These are phyloP conservation scores for Limnephilus rhombicus DNA, from an alignment of 2,888 invertebrate genomes.

Conservation along the genomic window DNA sequence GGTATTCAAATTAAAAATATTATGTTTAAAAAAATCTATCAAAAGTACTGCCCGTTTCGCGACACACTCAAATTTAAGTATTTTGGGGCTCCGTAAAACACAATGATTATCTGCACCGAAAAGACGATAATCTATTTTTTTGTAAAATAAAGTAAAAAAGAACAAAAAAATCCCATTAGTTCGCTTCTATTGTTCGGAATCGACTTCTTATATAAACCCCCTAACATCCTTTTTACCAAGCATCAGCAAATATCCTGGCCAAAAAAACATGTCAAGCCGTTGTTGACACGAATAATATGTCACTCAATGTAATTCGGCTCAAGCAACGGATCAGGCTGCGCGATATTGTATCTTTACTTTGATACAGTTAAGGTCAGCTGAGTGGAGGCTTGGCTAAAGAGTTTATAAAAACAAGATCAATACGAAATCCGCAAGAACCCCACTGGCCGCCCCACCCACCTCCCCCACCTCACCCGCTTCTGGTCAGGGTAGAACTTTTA, in stretches of 20 bases:
- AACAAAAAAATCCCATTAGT: not conserved
- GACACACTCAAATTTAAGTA: too few species aligned
- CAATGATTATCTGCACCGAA: not conserved
- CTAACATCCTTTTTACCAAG: too few species aligned
- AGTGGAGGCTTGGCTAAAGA: conserved; percentile 51
- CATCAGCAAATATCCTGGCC: not conserved
- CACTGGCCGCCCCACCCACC: not conserved
- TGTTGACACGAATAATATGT: not conserved
- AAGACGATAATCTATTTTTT: too few species aligned
- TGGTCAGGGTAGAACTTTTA: conserved; percentile 11
- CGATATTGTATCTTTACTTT: not conserved
- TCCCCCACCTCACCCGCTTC: not conserved
- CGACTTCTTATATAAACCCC: too few species aligned
- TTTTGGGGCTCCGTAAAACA: not conserved
- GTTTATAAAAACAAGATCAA: conserved; percentile 59
- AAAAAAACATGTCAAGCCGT: not conserved
- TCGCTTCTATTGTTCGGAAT: not conserved
- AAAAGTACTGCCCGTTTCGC: too few species aligned
- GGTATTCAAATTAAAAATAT: too few species aligned
- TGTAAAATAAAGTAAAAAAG: not conserved
- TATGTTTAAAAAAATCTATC: too few species aligned
- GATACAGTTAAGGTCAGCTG: conserved; percentile 10
- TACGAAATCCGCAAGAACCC: conserved; percentile 57
- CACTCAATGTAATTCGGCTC: not conserved
- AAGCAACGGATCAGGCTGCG: not conserved